Conservation (phyloP, 2,888 invertebrate genomes). For the Deroplatys truncata region DNA sequence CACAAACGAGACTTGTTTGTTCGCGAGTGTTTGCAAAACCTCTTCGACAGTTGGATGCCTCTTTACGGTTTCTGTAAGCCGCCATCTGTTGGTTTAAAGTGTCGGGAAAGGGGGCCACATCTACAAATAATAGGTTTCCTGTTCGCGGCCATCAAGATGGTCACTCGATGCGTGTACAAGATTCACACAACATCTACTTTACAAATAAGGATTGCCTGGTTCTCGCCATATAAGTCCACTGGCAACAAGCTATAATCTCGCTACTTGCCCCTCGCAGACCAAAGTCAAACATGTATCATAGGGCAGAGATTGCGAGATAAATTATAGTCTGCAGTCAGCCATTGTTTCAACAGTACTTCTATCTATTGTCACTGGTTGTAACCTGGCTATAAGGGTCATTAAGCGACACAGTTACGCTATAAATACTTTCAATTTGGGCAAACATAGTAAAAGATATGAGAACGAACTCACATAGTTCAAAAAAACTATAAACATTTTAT, state of each 20-base stretch:
- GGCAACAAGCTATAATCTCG: not conserved
- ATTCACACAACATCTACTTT: not conserved
- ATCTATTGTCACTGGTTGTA: not conserved
- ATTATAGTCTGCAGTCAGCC: not conserved
- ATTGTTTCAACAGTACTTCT: not conserved
- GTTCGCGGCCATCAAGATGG: not conserved
- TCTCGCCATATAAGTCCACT: not conserved
- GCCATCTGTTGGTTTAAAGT: not conserved
- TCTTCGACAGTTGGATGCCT: not conserved
- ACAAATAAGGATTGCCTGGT: not conserved
- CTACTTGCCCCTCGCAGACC: not conserved
- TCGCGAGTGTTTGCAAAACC: not conserved
- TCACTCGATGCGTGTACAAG: not conserved
- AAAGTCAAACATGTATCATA: not conserved
- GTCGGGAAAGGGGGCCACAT: not conserved
- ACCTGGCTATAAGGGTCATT: not conserved
- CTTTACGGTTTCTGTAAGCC: not conserved
- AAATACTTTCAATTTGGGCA: not conserved
- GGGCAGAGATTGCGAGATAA: not conserved
- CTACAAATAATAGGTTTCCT: not conserved
- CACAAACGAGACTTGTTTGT: not conserved
- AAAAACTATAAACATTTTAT: no score
- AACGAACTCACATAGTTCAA: no score
- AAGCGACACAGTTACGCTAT: not conserved
- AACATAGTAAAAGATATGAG: no score